A percentile compares a stretch with the other conserved stretches of the same genome.
Evolutionary conservation across 2,113 vertebrate genomes (phyloP).

Genomic region (Ameiurus melas): DNA sequence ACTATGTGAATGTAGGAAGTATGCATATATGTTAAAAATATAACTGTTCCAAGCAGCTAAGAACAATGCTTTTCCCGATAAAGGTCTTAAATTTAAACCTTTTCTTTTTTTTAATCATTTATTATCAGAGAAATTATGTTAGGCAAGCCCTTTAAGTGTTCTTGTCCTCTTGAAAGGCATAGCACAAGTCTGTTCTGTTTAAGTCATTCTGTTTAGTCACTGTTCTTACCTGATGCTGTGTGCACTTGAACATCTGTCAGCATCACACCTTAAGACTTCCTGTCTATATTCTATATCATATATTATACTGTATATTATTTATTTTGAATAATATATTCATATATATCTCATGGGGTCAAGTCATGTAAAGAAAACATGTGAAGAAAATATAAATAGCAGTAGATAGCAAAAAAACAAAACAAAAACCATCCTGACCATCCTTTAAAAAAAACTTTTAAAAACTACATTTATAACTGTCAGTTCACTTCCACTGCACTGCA

Average conservation of each 20-base stretch:
- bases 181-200: neutral
- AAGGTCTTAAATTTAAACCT: neutral
- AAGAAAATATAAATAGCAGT: neutral
- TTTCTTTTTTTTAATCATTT: neutral
- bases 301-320: neutral
- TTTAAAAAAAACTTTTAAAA: neutral
- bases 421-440: neutral
- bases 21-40: neutral
- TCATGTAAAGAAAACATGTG: neutral
- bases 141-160: neutral
- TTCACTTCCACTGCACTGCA: neutral
- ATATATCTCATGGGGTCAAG: neutral
- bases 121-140: slow-evolving; percentile 2
- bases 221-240: neutral
- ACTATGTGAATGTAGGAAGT: slow-evolving; percentile 31
- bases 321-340: neutral
- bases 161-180: neutral
- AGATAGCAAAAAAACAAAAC: neutral
- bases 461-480: neutral
- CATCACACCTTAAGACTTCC: neutral
- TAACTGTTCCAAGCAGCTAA: neutral
- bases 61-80: neutral
- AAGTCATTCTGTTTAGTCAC: neutral
- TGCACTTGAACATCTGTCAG: neutral
- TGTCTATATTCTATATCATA: neutral